Conservation (phyloP, 1,140 invertebrate genomes). For the Sycophila sp. region DNA sequence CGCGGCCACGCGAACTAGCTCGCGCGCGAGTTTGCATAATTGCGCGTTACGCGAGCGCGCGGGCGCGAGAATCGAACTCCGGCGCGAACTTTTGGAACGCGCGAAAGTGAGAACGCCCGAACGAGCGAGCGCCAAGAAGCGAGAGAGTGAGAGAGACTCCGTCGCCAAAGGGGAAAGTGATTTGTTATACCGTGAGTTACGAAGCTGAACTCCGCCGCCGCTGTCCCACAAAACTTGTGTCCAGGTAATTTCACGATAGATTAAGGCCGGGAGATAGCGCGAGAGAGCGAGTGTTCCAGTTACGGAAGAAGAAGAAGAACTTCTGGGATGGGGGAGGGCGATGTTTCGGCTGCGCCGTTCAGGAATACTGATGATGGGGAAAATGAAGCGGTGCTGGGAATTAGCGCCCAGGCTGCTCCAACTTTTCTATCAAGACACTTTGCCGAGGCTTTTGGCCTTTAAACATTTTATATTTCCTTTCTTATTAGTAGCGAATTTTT, state of each 20-base stretch:
- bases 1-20: slow-evolving; percentile 37
- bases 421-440: neutral
- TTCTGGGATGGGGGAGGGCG: neutral
- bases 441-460: no score
- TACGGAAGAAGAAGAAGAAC: slow-evolving; percentile 4
- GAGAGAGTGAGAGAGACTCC: neutral
- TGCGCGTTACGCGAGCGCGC: slow-evolving; percentile 34
- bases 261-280: slow-evolving; percentile 32
- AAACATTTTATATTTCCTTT: no score
- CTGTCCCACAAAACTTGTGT: slow-evolving; percentile 33
- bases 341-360: neutral
- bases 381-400: neutral
- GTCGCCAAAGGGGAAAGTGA: slow-evolving; percentile 45
- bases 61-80: slow-evolving; percentile 39
- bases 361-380: neutral
- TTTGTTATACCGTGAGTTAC: slow-evolving; percentile 42
- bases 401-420: neutral
- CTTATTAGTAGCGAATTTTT: no score
- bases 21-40: slow-evolving; percentile 52
- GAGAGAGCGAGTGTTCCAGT: slow-evolving; percentile 14
- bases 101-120: slow-evolving; percentile 39
- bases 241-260: slow-evolving; percentile 40
- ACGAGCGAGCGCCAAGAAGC: slow-evolving; percentile 16
- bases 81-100: slow-evolving; percentile 42
- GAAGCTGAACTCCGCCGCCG: slow-evolving; percentile 18